Percentiles rank a stretch among this genome's conserved stretches.
Evolutionary conservation across 2,797 vertebrate species (phyloP).

Genomic region (Vespertilio murinus): DNA sequence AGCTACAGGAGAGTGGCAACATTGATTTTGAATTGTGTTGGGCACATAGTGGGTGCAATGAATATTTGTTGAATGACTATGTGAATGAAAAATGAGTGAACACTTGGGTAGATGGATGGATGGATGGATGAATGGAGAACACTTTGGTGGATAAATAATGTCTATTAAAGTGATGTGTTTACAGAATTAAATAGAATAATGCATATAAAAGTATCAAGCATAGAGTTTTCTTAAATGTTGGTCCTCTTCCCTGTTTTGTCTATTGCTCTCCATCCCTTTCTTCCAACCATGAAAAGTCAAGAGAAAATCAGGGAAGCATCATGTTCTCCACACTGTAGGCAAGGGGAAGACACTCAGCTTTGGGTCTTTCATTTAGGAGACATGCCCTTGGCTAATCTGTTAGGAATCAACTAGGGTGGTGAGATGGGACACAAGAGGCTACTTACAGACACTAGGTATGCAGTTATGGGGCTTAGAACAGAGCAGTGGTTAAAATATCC

Average conservation of each 20-base stretch:
- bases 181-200: neutral
- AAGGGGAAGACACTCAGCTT: neutral
- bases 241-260: neutral
- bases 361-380: neutral
- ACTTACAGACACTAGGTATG: neutral
- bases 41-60: neutral
- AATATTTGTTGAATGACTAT: neutral
- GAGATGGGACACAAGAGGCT: neutral
- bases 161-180: neutral
- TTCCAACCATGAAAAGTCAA: neutral
- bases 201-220: neutral
- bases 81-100: neutral
- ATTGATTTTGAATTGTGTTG: neutral
- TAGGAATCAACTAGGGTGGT: neutral
- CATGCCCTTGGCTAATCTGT: neutral
- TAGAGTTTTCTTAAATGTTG: neutral
- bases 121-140: neutral
- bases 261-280: neutral
- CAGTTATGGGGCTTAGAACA: neutral
- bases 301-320: neutral
- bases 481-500: neutral
- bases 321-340: neutral
- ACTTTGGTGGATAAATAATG: neutral
- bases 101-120: neutral
- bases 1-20: neutral